These are phyloP conservation scores for Cetoscarus ocellatus DNA, from an alignment of 2,797 vertebrate species.

Conservation along the genomic window DNA sequence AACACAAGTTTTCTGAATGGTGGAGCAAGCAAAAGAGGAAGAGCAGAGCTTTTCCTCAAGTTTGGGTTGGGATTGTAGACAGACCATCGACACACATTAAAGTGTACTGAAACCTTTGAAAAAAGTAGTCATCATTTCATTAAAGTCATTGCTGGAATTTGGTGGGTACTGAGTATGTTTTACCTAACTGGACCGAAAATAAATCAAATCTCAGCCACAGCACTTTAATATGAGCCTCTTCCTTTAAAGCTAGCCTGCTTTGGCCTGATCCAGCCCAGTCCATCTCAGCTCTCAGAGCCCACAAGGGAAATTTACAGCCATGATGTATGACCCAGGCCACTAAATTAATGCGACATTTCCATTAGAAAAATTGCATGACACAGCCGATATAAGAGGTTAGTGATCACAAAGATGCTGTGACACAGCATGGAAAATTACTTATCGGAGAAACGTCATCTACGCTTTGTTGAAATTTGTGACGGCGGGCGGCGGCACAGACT, in stretches of 20 bases:
- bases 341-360: conserved; percentile 84
- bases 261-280: conserved; percentile 1
- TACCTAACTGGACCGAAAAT: background rate
- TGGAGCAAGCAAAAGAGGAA: too few species aligned
- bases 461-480: conserved; percentile 70
- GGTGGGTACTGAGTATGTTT: background rate
- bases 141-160: too few species aligned
- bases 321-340: conserved; percentile 70
- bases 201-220: conserved; percentile 4
- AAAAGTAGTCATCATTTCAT: too few species aligned
- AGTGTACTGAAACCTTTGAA: too few species aligned
- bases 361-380: conserved; percentile 83
- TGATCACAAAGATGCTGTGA: conserved; percentile 75
- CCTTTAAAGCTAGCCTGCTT: conserved; percentile 30
- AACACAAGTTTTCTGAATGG: too few species aligned
- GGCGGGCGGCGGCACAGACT: conserved; percentile 38
- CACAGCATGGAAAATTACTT: conserved; percentile 79
- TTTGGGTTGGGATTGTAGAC: too few species aligned
- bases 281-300: conserved; percentile 50
- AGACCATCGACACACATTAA: too few species aligned
- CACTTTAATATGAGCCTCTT: conserved; percentile 6
- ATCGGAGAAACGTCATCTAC: conserved; percentile 80
- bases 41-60: too few species aligned
- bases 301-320: conserved; percentile 63
- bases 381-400: conserved; percentile 76